phyloP scores from a whole-genome alignment of 23 tunicate genomes.

The Ascidia mentula region DNA sequence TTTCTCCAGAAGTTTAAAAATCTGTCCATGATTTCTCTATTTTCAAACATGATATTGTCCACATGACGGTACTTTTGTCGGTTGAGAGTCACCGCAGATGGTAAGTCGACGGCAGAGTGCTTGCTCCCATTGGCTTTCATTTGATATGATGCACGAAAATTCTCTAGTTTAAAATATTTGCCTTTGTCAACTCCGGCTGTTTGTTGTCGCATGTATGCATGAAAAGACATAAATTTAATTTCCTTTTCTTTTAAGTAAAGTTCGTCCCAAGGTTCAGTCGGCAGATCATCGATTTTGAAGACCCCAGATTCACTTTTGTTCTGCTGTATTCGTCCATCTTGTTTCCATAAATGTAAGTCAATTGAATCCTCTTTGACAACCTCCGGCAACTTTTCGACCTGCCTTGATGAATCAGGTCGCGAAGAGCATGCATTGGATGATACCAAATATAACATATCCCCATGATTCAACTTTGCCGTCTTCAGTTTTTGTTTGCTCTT shows the following conservation, averaged over 20 bases:
- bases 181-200: constrained; percentile 95
- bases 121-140: constrained; percentile 35
- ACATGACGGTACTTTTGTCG: constrained; percentile 90
- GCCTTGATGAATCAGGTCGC: not conserved
- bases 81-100: constrained; percentile 86
- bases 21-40: constrained; percentile 82
- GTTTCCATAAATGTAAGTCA: constrained; percentile 68
- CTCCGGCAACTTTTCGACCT: not conserved
- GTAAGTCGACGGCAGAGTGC: constrained; percentile 61
- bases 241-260: constrained; percentile 69
- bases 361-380: constrained; percentile 62
- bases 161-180: constrained; percentile 81
- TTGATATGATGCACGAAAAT: constrained; percentile 66
- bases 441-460: constrained; percentile 65
- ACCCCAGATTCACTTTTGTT: constrained; percentile 31
- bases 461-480: constrained; percentile 72
- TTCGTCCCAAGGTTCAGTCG: constrained; percentile 91
- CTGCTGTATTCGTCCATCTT: constrained; percentile 63
- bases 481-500: constrained; percentile 31
- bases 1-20: constrained; percentile 82
- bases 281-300: constrained; percentile 77
- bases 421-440: not conserved
- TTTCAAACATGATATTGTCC: constrained; percentile 91
- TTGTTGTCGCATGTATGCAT: constrained; percentile 89
- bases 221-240: constrained; percentile 90